These are phyloP conservation scores for Agrochola lychnidis DNA, from an alignment of 2,888 invertebrate genomes.

Conservation along the genomic window DNA sequence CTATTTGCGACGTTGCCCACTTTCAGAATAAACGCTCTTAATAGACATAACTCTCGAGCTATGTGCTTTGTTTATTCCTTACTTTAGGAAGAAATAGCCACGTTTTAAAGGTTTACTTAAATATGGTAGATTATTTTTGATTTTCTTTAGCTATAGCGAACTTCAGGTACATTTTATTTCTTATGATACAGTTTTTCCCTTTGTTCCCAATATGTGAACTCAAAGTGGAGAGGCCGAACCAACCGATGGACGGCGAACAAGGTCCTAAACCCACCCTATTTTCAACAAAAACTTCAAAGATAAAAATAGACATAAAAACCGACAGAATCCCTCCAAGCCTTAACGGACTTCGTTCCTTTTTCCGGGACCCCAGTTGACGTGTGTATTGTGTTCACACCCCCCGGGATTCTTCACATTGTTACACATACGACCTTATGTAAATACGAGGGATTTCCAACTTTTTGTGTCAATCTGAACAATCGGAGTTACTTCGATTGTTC, in stretches of 20 bases:
- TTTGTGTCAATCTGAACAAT: slow-evolving; percentile 54
- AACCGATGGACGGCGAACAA: not conserved
- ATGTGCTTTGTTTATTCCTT: too few species aligned
- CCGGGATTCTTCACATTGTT: slow-evolving; percentile 47
- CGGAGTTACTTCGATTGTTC: slow-evolving; percentile 36
- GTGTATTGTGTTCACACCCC: slow-evolving; percentile 35
- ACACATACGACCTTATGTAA: slow-evolving; percentile 56
- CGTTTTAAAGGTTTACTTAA: too few species aligned
- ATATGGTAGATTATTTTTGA: too few species aligned
- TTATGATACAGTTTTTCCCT: not conserved
- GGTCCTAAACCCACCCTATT: not conserved
- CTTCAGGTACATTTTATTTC: not conserved
- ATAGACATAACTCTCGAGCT: too few species aligned
- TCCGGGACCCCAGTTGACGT: slow-evolving; percentile 17
- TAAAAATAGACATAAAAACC: slow-evolving; percentile 22
- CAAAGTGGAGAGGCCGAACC: not conserved
- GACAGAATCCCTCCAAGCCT: slow-evolving; percentile 1
- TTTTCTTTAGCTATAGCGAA: not conserved
- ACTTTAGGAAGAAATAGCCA: too few species aligned
- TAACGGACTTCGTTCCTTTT: slow-evolving; percentile 30
- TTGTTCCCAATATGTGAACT: not conserved
- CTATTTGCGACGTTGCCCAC: too few species aligned
- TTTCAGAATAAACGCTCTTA: too few species aligned
- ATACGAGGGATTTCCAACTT: slow-evolving; percentile 48
- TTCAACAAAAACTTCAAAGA: slow-evolving; percentile 8